Evolutionary conservation across 2,888 invertebrate genomes (phyloP), one percentile per base, ranked within the genome.

Genomic region (Megaustenia siamemsis): DNA sequence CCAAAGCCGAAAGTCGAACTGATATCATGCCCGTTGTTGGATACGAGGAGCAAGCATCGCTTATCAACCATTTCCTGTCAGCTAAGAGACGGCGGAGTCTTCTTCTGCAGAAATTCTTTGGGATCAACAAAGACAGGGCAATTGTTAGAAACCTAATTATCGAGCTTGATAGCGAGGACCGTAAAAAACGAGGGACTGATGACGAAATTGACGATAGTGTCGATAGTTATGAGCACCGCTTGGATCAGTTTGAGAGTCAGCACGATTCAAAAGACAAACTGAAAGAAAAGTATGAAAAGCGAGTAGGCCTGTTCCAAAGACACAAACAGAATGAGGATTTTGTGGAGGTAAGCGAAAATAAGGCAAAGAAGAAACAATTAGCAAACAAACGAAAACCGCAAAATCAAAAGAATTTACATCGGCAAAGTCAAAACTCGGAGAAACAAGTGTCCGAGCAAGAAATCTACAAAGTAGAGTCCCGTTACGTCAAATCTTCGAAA

Each of bases 61-160:
- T 75, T 4, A 49, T 76, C 24, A 75, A 75, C 15, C n/a, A 45
- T 3, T 71, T 66, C 35, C n/a, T 82, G 76, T 82, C 82, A 1
- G 63, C 82, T 35, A 75, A 82, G n/a, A 63, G 76, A 66, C n/a
- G 76, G n/a, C 28, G 76, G 35, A 60, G 82, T 63, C 49, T 82
- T 18, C 32, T 75, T 0, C n/a, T 75, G 66, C 82, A 82, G 21
- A 82, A 82, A 24, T 75, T 82, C 38, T 75, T 82, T 38, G 76
- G 76, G 0, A 49, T 82, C 32, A 82, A 82, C 15, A 24, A 82
- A 15, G 82, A 82, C 60, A 32, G 56, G 28, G 66, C 82, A 1
- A 40, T 82, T 10, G 66, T 76, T 28, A 75, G 82, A 63, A 82
- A 82, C 28, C 49, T 82, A 0, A 28, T 76, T 2, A 45, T 82